Evolutionary conservation across 2,113 vertebrate species (phyloP).

Genomic region (human (Homo sapiens)): DNA sequence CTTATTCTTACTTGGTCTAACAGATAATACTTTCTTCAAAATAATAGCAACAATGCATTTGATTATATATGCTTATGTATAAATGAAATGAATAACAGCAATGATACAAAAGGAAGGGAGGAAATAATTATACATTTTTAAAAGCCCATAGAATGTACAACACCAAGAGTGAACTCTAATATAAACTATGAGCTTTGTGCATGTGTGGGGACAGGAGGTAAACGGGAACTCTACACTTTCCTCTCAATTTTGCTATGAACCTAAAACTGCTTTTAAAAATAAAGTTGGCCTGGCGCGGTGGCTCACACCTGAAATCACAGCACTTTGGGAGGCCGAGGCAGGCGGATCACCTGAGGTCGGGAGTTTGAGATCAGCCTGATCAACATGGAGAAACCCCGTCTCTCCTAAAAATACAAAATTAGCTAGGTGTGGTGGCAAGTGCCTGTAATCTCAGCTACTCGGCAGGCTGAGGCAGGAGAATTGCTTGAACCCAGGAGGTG

Average conservation of each 20-base stretch:
- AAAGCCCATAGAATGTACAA: background rate
- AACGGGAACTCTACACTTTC: background rate
- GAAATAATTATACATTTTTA: background rate
- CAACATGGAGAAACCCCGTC: too few species aligned
- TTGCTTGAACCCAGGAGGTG: too few species aligned
- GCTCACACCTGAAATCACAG: too few species aligned
- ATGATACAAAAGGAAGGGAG: background rate
- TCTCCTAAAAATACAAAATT: too few species aligned
- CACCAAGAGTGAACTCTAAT: background rate
- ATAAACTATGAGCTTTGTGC: background rate
- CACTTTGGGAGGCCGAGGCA: too few species aligned
- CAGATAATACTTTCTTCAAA: background rate
- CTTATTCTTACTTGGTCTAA: background rate
- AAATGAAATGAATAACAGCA: background rate
- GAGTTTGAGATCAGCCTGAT: too few species aligned
- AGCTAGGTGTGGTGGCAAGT: too few species aligned
- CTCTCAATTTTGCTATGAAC: background rate
- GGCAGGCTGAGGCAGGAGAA: too few species aligned
- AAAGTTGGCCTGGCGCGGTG: too few species aligned
- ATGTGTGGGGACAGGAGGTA: too few species aligned
- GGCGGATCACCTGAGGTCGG: too few species aligned
- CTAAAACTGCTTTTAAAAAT: background rate
- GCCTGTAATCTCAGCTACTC: too few species aligned
- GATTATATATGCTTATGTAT: background rate
- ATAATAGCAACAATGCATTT: background rate